A percentile compares a stretch with the other conserved stretches of the same genome.
phyloP scores from a whole-genome alignment of 2,113 vertebrate genomes.

The Baryphthengus martii region DNA sequence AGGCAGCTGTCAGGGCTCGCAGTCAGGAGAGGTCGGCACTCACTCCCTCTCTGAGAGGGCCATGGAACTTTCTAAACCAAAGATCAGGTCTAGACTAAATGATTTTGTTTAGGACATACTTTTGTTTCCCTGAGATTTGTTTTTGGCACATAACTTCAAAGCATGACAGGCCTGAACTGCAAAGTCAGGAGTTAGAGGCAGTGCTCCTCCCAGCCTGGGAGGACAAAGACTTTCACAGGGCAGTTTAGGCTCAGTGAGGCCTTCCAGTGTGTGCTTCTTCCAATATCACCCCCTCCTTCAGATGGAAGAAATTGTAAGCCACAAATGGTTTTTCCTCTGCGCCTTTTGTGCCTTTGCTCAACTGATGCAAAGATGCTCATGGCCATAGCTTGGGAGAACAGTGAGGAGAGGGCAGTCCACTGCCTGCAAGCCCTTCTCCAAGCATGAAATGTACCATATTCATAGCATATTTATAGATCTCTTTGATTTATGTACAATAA shows the following conservation, averaged over 20 bases:
- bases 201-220: not conserved
- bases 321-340: not conserved
- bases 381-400: not conserved
- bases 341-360: not conserved
- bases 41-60: not conserved
- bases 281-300: not conserved
- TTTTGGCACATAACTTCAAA: not conserved
- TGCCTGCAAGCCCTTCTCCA: not conserved
- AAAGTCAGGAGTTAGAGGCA: not conserved
- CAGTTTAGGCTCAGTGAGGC: not conserved
- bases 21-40: not conserved
- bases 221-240: not conserved
- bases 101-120: not conserved
- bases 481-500: not conserved
- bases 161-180: not conserved
- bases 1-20: not conserved
- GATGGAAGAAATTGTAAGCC: not conserved
- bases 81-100: not conserved
- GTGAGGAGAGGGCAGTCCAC: not conserved
- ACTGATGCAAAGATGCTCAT: not conserved
- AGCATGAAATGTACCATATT: accelerated
- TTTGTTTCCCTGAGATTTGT: not conserved
- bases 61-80: not conserved
- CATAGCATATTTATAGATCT: not conserved
- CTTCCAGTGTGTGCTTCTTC: not conserved